A percentile compares a stretch with the other conserved stretches of the same genome.
phyloP scores from a whole-genome alignment of 2,888 invertebrate species.

The Cordylochernes scorpioides region DNA sequence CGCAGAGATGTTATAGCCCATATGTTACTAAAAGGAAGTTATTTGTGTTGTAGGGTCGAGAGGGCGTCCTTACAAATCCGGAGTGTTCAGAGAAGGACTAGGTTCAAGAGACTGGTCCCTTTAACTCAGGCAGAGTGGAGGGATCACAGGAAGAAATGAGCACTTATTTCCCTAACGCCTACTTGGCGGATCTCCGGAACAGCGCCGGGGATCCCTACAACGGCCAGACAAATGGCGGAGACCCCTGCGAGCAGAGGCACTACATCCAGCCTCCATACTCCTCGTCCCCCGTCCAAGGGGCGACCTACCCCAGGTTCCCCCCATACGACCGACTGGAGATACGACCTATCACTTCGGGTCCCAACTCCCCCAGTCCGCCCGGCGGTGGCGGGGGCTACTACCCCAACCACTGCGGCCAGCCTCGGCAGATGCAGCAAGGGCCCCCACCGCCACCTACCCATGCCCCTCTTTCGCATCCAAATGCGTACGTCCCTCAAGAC shows the following conservation, averaged over 20 bases:
- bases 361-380: slow-evolving; percentile 25
- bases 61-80: too few relatives aligned
- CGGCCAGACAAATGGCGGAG: slow-evolving; percentile 42
- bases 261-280: slow-evolving; percentile 27
- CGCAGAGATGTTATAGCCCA: too few relatives aligned
- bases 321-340: slow-evolving; percentile 68
- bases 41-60: too few relatives aligned
- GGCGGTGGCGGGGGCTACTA: slow-evolving; percentile 9
- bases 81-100: too few relatives aligned
- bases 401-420: slow-evolving; percentile 11
- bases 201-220: slow-evolving; percentile 51
- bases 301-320: slow-evolving; percentile 72
- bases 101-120: too few relatives aligned
- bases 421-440: slow-evolving; percentile 7
- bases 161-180: slow-evolving; percentile 75
- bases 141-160: too few relatives aligned
- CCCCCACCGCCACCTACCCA: slow-evolving; percentile 10
- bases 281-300: slow-evolving; percentile 28
- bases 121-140: too few relatives aligned
- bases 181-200: slow-evolving; percentile 67
- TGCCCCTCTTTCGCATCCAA: slow-evolving; percentile 10
- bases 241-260: slow-evolving; percentile 30
- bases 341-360: slow-evolving; percentile 28
- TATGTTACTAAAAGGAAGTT: too few relatives aligned
- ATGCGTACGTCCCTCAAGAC: slow-evolving; percentile 9